Evolutionary conservation across 2,888 invertebrate genomes (phyloP).

Genomic region (Piscicola geometra): DNA sequence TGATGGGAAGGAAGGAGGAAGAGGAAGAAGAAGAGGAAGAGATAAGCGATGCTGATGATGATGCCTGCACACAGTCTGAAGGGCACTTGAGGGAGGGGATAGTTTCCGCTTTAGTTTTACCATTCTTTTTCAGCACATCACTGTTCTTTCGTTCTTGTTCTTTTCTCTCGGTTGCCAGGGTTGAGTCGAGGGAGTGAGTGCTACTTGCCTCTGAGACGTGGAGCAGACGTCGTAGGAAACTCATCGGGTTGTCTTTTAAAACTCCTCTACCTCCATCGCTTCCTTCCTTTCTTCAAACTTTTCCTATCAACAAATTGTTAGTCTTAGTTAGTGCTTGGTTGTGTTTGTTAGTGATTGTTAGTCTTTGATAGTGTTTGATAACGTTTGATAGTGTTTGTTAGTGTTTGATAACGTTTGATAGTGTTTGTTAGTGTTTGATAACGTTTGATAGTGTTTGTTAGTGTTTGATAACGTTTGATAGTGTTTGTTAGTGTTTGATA

Average conservation of each 20-base stretch:
- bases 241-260: not conserved
- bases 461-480: too few relatives aligned
- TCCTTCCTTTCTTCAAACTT: conserved; percentile 21
- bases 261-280: not conserved
- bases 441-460: too few relatives aligned
- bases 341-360: too few relatives aligned
- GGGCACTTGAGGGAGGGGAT: not conserved
- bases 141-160: too few relatives aligned
- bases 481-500: too few relatives aligned
- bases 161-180: not conserved
- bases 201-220: not conserved
- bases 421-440: too few relatives aligned
- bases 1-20: too few relatives aligned
- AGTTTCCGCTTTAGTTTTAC: not conserved
- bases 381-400: too few relatives aligned
- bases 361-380: too few relatives aligned
- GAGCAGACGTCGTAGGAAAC: not conserved
- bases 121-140: not conserved
- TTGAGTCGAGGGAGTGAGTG: not conserved
- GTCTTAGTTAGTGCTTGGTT: too few relatives aligned
- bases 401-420: too few relatives aligned
- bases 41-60: not conserved
- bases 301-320: too few relatives aligned
- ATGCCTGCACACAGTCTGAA: not conserved
- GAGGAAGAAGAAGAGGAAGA: conserved; percentile 2